Conservation (phyloP, 2,797 vertebrate genomes). For the Rhincodon typus region DNA sequence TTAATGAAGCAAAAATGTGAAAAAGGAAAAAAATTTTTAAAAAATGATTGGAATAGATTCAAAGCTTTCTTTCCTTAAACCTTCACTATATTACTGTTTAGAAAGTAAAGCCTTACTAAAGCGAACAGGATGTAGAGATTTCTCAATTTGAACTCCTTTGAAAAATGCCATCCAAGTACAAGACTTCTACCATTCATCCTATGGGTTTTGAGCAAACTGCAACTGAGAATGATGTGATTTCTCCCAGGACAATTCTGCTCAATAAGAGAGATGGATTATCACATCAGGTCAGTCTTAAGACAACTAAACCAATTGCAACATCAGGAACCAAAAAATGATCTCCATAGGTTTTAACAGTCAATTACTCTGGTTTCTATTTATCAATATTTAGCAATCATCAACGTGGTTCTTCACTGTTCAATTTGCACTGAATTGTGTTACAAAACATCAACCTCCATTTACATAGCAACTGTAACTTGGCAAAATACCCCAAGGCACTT, state of each 20-base stretch:
- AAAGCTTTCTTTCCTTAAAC: neutral
- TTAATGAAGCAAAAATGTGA: neutral
- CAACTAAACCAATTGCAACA: neutral
- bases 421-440: neutral
- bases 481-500: neutral
- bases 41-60: neutral
- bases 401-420: neutral
- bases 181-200: neutral
- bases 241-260: neutral
- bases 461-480: neutral
- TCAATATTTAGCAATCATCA: neutral
- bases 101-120: constrained; percentile 1
- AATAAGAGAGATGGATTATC: neutral
- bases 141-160: neutral
- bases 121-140: neutral
- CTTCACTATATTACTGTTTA: neutral
- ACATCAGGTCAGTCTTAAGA: neutral
- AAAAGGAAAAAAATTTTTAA: neutral
- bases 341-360: neutral
- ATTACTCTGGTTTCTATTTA: neutral
- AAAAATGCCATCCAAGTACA: neutral
- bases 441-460: neutral
- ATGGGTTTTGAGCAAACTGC: neutral
- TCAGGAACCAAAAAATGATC: neutral
- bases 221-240: neutral